phyloP scores from a whole-genome alignment of 2,888 invertebrate genomes.

The Sinelater perroti region DNA sequence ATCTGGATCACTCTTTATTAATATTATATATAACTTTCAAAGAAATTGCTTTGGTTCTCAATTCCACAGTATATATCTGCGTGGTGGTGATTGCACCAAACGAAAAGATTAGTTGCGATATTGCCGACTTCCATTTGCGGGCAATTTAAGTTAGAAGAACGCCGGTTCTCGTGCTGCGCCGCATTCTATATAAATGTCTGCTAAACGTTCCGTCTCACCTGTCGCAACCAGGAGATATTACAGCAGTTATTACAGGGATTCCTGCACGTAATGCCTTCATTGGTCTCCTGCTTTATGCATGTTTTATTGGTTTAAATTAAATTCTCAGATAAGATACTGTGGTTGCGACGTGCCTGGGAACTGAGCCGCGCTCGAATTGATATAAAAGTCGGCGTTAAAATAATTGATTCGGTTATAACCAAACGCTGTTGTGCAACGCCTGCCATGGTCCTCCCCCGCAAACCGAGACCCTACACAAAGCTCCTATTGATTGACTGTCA shows the following conservation, averaged over 20 bases:
- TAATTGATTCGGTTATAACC: conserved; percentile 27
- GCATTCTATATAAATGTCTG: conserved; percentile 28
- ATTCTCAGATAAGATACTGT: conserved; percentile 55
- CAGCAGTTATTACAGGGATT: conserved; percentile 58
- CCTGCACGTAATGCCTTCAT: conserved; percentile 54
- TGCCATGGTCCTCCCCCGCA: conserved; percentile 22
- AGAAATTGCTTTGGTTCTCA: background rate
- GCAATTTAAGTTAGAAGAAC: conserved; percentile 13
- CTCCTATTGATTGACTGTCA: conserved; percentile 32
- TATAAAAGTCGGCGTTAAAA: conserved; percentile 24
- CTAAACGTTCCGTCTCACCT: conserved; percentile 50
- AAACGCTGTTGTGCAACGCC: conserved; percentile 28
- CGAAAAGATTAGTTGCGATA: no score
- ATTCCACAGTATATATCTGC: no score
- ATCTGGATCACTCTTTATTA: no score
- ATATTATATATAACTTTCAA: no score
- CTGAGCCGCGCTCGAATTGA: conserved; percentile 15
- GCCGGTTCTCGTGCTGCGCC: conserved; percentile 1
- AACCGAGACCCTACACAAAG: conserved; percentile 23
- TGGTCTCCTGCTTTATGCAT: conserved; percentile 55
- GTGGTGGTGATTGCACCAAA: background rate
- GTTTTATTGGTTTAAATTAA: conserved; percentile 59
- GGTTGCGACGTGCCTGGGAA: conserved; percentile 33
- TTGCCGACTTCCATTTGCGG: background rate
- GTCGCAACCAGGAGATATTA: conserved; percentile 54